Conservation (phyloP, 2,888 invertebrate species). For the Napeogenes inachia region DNA sequence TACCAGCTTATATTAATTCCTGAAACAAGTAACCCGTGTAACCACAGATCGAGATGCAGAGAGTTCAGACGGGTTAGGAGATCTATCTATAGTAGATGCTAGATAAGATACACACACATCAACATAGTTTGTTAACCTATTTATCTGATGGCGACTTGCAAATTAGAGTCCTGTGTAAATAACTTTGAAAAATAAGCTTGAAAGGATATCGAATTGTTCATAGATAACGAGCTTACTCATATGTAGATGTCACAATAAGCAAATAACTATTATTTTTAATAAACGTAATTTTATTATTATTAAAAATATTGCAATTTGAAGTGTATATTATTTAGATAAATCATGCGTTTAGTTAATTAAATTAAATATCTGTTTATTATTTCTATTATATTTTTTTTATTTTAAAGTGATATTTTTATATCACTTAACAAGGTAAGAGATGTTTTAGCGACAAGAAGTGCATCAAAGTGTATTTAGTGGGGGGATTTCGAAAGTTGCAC, state of each 20-base stretch:
- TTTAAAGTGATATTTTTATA: background rate
- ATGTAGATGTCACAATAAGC: too few species aligned
- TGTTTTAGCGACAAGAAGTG: background rate
- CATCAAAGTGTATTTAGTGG: constrained; percentile 27
- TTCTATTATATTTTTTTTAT: too few species aligned
- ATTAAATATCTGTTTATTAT: too few species aligned
- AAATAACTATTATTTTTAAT: too few species aligned
- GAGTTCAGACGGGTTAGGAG: constrained; percentile 4
- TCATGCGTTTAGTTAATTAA: too few species aligned
- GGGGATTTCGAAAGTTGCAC: constrained; percentile 64
- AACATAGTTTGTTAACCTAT: constrained; percentile 29
- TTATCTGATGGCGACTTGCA: constrained; percentile 35
- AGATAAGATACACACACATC: constrained; percentile 16
- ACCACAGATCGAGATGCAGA: background rate
- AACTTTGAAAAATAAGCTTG: background rate
- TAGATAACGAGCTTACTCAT: too few species aligned
- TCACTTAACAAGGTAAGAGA: background rate
- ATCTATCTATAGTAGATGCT: constrained; percentile 11
- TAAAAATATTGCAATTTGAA: too few species aligned
- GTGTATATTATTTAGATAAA: too few species aligned
- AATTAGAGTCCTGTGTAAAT: constrained; percentile 15
- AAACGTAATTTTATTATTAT: too few species aligned
- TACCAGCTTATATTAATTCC: too few species aligned
- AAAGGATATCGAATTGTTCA: too few species aligned
- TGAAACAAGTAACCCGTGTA: too few species aligned